Evolutionary conservation across 2,888 invertebrate species (phyloP).

Genomic region (Linyphia triangularis): DNA sequence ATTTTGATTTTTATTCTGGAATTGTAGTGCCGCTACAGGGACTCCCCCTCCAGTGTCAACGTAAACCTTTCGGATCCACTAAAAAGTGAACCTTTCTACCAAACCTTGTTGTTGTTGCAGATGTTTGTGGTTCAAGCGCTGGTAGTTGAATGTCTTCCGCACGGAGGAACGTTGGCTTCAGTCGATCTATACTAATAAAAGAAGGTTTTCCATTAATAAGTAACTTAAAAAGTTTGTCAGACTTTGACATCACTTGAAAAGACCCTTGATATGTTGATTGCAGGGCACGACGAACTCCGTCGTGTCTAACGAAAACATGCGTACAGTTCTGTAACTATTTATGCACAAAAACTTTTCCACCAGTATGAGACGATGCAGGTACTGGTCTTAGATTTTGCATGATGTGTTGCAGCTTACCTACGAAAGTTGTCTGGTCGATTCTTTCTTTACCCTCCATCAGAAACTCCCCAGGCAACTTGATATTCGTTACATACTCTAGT

Average conservation of each 20-base stretch:
- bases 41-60: slow-evolving; percentile 17
- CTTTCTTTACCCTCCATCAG: neutral
- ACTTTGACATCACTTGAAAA: neutral
- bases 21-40: neutral
- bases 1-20: too few species aligned
- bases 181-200: neutral
- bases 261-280: neutral
- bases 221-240: neutral
- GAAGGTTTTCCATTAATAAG: neutral
- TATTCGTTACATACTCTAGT: neutral
- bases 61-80: too few species aligned
- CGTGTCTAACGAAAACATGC: slow-evolving; percentile 21
- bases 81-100: too few species aligned
- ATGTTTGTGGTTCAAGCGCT: neutral
- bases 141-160: neutral
- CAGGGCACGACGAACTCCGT: neutral
- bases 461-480: slow-evolving; percentile 15
- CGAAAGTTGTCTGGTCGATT: neutral
- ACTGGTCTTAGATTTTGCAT: neutral
- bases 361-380: neutral
- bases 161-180: neutral
- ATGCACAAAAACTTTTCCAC: neutral
- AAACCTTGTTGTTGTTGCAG: neutral
- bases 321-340: neutral
- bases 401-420: neutral